Base-by-base conservation (phyloP, 1,140 invertebrate genomes). In the Gryllus bimaculatus region DNA sequence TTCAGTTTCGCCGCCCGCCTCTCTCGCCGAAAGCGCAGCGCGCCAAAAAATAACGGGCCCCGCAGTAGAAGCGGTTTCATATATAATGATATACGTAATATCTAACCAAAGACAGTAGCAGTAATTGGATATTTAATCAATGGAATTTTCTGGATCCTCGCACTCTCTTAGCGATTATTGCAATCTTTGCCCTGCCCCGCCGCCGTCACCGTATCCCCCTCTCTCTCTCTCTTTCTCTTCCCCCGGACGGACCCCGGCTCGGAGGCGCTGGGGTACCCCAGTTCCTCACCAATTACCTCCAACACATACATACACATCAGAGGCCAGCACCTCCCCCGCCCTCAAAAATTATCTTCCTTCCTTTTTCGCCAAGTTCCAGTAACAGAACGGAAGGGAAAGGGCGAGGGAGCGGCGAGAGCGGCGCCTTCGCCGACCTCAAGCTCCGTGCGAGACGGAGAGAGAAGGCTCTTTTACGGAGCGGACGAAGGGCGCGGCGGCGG, bases 71-170 rank as follows among this genome's bases (percentile, higher is more conserved):
- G 73, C 66, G 54, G 47, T 78, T 73, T 78, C 66, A 74, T 77
- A 77, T 77, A 48, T 77, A 48, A 77, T 77, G 15, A n/a, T 77
- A 77, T 77, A 66, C 48, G 21, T 21, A 54, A 48, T 48, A 20
- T 77, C 21, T 77, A 77, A 20, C 76, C 76, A 20, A 48, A 77
- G 76, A 47, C 79, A 79, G 79, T 79, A 81, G 76, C 78, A 81
- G 79, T 81, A 81, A 81, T n/a, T 81, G 80, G 80, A 79, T 81
- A 79, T 81, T 74, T 81, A 81, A 81, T 81, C 80, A 79, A 81
- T 78, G 79, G 80, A 81, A 80, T 80, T 80, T 80, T 80, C 75
- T 77, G 76, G 48, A 66, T 66, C 54, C 54, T 66, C 74, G 7
- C 74, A 18, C 39, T 26, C 76, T 77, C 76, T 77, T 48, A 48